phyloP scores from a whole-genome alignment of 2,113 vertebrate species.

The Spea multiplicata region DNA sequence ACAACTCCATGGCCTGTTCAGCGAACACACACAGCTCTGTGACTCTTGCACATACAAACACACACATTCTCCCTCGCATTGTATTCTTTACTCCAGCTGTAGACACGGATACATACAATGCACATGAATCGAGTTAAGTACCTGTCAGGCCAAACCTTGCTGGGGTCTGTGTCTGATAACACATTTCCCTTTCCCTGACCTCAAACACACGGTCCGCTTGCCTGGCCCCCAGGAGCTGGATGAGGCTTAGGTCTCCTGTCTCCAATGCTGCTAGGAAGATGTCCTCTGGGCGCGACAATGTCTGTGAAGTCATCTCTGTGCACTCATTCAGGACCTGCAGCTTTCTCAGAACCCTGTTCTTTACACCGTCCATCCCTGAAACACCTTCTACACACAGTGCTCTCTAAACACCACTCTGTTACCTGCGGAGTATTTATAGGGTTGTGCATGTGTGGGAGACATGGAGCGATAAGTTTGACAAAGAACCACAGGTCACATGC shows the following conservation, averaged over 20 bases:
- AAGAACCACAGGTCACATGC: conserved; percentile 38
- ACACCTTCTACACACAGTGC: conserved; percentile 40
- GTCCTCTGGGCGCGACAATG: not conserved
- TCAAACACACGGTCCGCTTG: conserved; percentile 61
- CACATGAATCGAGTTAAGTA: conserved; percentile 46
- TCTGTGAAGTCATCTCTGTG: not conserved
- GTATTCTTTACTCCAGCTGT: too few species aligned
- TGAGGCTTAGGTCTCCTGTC: conserved; percentile 56
- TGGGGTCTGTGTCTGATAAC: conserved; percentile 62
- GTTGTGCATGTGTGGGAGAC: conserved; percentile 9
- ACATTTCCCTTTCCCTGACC: conserved; percentile 61
- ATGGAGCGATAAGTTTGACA: conserved; percentile 32
- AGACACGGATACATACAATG: too few species aligned
- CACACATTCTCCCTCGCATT: too few species aligned
- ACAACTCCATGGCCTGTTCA: too few species aligned
- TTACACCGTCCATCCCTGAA: not conserved
- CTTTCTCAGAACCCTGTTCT: conserved; percentile 40
- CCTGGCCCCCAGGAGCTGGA: conserved; percentile 32
- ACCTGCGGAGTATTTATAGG: conserved; percentile 44
- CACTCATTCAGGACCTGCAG: conserved; percentile 55
- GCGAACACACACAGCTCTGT: too few species aligned
- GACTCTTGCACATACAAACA: too few species aligned
- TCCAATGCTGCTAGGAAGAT: conserved; percentile 60
- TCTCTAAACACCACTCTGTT: not conserved
- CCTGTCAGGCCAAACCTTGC: conserved; percentile 69